Evolutionary conservation across 2,113 vertebrate genomes (phyloP), one percentile per base, ranked within the genome.

Genomic region (Epinephelus cyanopodus): DNA sequence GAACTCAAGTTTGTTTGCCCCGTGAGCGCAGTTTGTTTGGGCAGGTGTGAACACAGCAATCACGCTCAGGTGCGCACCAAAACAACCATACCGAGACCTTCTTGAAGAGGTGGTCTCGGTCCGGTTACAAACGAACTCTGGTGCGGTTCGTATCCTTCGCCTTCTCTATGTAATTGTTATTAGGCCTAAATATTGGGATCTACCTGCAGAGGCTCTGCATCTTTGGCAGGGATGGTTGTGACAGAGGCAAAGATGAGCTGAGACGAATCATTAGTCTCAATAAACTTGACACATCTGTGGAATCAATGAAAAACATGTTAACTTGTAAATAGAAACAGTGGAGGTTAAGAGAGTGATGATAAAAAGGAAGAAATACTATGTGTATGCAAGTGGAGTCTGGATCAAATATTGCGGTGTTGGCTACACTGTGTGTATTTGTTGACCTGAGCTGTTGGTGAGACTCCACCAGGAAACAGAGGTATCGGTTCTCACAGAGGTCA

Each of bases 401-500:
- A 42, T 56, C 17, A 64, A 57, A 64, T 33, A 27, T 42, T 13
- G 8, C 5, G 11, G 12, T 75, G 56, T 5, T 13, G 23, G 25
- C 23, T 23, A n/a, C 15, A 56, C 9, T 27, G 3, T 47, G 52
- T 13, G 19, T 14, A 25, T 58, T 27, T 79, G 27, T 18, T 92
- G 83, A 99, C 98, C 98, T 95, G 81, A 99, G 96, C 80, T 99
- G 97, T 56, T 98, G 96, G 85, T 98, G 97, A 15, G 98, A 97
- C 87, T 99, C 98, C 80, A 99, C 96, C 58, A 99, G 90, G 89
- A 98, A 99, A 84, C 98, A 99, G 72, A 99, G 90, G 83, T 97
- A 99, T 56, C 93, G 96, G 85, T 98, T 98, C 65, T 98, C 97
- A 90, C 98, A 99, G 7, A 99, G 92, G 85, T 99, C 98, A 8